Conservation (phyloP, 2,113 vertebrate species). For the Heloderma charlesbogerti region DNA sequence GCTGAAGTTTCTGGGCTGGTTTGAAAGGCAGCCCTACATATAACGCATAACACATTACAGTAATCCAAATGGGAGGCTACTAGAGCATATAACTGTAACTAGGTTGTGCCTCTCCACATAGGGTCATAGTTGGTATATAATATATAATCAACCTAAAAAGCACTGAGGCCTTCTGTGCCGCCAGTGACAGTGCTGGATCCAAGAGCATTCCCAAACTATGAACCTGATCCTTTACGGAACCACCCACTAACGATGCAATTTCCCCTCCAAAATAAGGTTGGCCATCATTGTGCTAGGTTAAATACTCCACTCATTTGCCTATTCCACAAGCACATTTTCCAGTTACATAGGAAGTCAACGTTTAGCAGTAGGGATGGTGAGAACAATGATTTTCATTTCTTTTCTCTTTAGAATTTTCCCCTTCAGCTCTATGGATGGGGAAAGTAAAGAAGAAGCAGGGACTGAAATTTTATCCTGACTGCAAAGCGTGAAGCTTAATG, state of each 20-base stretch:
- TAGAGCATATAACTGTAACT: too few species aligned
- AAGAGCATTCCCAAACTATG: background rate
- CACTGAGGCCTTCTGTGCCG: background rate
- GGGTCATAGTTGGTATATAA: too few species aligned
- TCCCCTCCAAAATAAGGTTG: too few species aligned
- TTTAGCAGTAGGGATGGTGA: background rate
- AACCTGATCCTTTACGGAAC: too few species aligned
- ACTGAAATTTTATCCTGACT: background rate
- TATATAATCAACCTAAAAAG: too few species aligned
- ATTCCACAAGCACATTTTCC: background rate
- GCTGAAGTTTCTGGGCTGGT: too few species aligned
- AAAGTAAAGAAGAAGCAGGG: background rate
- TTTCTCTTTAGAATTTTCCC: background rate
- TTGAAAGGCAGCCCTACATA: too few species aligned
- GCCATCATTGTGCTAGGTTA: background rate
- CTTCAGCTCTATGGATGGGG: background rate
- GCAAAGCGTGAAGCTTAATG: background rate
- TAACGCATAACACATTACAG: too few species aligned
- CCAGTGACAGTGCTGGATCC: background rate
- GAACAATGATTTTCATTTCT: background rate
- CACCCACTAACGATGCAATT: too few species aligned
- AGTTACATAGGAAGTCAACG: background rate
- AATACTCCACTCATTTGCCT: background rate
- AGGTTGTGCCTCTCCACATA: too few species aligned
- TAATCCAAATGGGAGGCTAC: too few species aligned